A percentile compares a stretch with the other conserved stretches of the same genome.
These are phyloP conservation scores for Sarcoramphus papa DNA, from an alignment of 2,797 vertebrate species.

Conservation along the genomic window DNA sequence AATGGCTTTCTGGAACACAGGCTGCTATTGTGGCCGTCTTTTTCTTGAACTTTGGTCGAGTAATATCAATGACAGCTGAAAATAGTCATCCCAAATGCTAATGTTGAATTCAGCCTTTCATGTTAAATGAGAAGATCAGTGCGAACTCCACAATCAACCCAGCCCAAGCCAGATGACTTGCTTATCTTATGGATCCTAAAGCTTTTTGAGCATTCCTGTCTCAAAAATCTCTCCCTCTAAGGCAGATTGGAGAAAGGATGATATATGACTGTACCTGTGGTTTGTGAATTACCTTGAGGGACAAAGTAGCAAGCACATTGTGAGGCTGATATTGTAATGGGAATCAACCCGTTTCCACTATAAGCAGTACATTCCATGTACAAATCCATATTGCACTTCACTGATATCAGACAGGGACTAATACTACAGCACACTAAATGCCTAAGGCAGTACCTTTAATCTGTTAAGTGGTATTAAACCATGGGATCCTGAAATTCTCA, in stretches of 20 bases:
- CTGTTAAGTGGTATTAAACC: not conserved
- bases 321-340: not conserved
- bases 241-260: not conserved
- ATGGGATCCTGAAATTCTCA: not conserved
- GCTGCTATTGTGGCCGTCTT: not conserved
- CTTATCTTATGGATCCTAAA: not conserved
- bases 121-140: not conserved
- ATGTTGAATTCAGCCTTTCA: not conserved
- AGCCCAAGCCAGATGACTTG: not conserved
- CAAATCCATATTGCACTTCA: not conserved
- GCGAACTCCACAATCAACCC: not conserved
- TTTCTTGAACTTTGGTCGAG: not conserved
- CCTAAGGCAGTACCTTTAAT: not conserved
- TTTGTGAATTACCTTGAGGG: not conserved
- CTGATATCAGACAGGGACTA: not conserved
- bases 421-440: not conserved
- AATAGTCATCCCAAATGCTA: not conserved
- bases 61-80: not conserved
- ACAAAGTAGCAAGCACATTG: not conserved
- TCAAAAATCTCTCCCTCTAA: not conserved
- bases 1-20: not conserved
- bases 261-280: not conserved
- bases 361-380: accelerated
- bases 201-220: not conserved
- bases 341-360: not conserved